These are phyloP conservation scores for Alosa alosa DNA, from an alignment of 2,113 vertebrate genomes.

Conservation along the genomic window DNA sequence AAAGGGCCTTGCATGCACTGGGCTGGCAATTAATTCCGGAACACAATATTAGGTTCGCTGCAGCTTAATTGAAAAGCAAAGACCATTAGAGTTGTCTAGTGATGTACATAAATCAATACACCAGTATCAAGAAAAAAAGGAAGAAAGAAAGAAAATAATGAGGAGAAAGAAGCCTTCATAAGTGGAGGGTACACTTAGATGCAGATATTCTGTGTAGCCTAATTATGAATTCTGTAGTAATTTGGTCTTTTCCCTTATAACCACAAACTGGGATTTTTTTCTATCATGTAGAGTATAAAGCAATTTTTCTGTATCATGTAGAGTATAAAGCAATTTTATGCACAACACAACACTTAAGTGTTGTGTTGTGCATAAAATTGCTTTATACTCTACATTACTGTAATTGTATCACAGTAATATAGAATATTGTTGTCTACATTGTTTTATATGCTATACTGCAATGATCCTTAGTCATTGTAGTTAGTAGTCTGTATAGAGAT, in stretches of 20 bases:
- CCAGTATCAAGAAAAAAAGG: conserved; percentile 37
- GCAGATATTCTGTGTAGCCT: neutral
- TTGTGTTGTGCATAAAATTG: neutral
- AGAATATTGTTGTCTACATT: too few species aligned
- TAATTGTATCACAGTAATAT: too few species aligned
- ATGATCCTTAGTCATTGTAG: neutral
- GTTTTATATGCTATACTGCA: neutral
- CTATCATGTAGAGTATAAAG: too few species aligned
- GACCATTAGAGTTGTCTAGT: conserved; percentile 37
- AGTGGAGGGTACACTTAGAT: conserved; percentile 26
- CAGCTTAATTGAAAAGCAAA: conserved; percentile 47
- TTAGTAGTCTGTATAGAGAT: neutral
- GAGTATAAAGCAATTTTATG: too few species aligned
- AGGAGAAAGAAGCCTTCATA: conserved; percentile 27
- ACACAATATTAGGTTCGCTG: conserved; percentile 27
- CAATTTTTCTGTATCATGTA: too few species aligned
- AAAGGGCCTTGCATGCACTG: conserved; percentile 27
- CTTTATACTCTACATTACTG: neutral
- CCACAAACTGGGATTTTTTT: neutral
- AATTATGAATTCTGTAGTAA: conserved; percentile 14
- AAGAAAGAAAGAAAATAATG: neutral
- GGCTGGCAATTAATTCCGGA: conserved; percentile 44
- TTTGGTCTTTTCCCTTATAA: neutral
- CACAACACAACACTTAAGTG: too few species aligned
- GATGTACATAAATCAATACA: conserved; percentile 21